A percentile compares a stretch with the other conserved stretches of the same genome.
These are phyloP conservation scores for Chromis chromis DNA, from an alignment of 2,797 vertebrate species.

Conservation along the genomic window DNA sequence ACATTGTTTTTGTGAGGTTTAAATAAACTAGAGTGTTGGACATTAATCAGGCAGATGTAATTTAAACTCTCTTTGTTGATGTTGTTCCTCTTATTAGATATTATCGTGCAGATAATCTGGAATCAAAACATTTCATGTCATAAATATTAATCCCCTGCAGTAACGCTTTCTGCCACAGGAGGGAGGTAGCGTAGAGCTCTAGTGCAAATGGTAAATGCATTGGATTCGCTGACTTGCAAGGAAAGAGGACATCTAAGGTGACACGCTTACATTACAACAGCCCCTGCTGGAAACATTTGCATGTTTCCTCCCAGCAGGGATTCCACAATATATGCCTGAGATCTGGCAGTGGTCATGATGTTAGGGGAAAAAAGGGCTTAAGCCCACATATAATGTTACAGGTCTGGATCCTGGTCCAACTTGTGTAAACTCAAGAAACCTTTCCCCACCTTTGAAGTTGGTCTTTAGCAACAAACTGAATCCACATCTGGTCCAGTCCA, in stretches of 20 bases:
- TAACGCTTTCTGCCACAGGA: constrained; percentile 48
- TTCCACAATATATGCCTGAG: not conserved
- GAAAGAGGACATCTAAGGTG: constrained; percentile 14
- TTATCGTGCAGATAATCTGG: not conserved
- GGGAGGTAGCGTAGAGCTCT: constrained; percentile 12
- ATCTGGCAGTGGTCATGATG: not conserved
- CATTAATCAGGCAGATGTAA: not conserved
- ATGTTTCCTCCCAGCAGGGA: not conserved
- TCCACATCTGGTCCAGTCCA: constrained; percentile 33
- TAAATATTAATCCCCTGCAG: constrained; percentile 17
- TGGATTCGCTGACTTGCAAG: not conserved
- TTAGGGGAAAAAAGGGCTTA: not conserved
- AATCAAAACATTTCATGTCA: not conserved
- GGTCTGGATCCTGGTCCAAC: constrained; percentile 13
- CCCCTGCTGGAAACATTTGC: not conserved
- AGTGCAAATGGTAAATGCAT: not conserved
- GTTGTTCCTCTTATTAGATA: not conserved
- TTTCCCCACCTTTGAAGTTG: constrained; percentile 27
- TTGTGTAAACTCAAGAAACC: not conserved
- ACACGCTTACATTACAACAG: not conserved
- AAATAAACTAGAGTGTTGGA: not conserved
- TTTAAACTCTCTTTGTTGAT: not conserved
- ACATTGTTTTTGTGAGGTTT: not conserved
- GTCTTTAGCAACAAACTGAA: constrained; percentile 12
- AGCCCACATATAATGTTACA: not conserved